These are phyloP conservation scores for Chitala chitala DNA, from an alignment of 2,113 vertebrate genomes.

Conservation along the genomic window DNA sequence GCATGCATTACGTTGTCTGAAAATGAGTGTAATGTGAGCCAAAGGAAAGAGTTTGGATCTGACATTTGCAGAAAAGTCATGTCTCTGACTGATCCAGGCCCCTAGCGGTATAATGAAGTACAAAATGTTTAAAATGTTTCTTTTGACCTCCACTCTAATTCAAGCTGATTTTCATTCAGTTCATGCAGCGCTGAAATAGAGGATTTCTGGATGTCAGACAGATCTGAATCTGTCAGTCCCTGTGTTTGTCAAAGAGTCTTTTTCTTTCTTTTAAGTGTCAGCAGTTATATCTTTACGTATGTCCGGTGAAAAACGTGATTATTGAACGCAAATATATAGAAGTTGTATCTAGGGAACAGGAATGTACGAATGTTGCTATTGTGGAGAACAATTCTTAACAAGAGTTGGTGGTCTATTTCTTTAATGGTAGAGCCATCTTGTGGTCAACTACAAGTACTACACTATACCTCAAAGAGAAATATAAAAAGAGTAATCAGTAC, in stretches of 20 bases:
- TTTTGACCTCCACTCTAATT: neutral
- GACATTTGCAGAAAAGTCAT: no score
- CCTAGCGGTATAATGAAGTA: no score
- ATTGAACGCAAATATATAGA: neutral
- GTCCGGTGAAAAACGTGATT: conserved; percentile 8
- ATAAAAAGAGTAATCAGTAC: no score
- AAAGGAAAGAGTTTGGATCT: neutral
- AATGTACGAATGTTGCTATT: neutral
- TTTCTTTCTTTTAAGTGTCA: conserved; percentile 7
- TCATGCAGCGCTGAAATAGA: no score
- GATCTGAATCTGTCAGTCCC: neutral
- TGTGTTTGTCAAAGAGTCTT: conserved; percentile 33
- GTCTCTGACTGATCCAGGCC: no score
- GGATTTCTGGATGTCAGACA: neutral
- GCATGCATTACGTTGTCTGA: conserved; percentile 2
- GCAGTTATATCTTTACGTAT: conserved; percentile 20
- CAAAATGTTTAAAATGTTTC: neutral
- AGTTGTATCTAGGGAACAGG: neutral
- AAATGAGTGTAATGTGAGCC: neutral
- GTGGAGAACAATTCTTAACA: neutral
- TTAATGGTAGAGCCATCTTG: conserved; percentile 51
- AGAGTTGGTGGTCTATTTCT: conserved; percentile 30
- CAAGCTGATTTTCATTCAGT: no score
- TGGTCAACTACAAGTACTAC: conserved; percentile 41
- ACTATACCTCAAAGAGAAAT: conserved; percentile 17